phyloP scores from a whole-genome alignment of 2,888 invertebrate species.

The Ornithoptera alexandrae region DNA sequence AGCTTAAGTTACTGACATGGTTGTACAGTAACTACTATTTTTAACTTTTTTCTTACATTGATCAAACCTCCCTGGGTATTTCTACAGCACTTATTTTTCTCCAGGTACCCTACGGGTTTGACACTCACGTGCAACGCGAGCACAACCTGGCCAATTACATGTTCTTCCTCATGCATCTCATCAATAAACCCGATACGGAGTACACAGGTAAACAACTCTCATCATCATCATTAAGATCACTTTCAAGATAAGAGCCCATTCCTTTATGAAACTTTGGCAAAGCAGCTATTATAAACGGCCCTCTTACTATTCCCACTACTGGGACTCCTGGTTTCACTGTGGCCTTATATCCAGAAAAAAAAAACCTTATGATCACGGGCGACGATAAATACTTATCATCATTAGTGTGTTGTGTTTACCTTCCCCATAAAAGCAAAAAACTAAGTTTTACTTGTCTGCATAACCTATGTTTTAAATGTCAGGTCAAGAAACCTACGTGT shows the following conservation, averaged over 20 bases:
- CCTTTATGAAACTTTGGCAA: neutral
- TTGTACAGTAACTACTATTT: neutral
- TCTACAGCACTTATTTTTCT: neutral
- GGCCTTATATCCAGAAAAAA: too few species aligned
- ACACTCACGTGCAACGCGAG: constrained; percentile 98
- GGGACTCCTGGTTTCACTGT: too few species aligned
- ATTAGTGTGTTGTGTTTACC: too few species aligned
- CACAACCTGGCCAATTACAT: constrained; percentile 99
- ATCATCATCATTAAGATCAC: neutral
- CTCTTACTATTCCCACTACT: neutral
- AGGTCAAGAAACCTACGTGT: constrained; percentile 99
- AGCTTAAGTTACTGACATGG: neutral
- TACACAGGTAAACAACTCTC: constrained; percentile 85
- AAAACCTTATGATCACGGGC: too few species aligned
- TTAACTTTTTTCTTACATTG: neutral
- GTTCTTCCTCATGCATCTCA: constrained; percentile 99
- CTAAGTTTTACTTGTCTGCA: constrained; percentile 3
- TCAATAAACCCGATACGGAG: constrained; percentile 99
- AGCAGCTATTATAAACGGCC: neutral
- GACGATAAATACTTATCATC: too few species aligned
- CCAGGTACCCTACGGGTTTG: constrained; percentile 98
- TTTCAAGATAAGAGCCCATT: neutral
- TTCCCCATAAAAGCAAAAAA: too few species aligned
- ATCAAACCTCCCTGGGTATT: neutral
- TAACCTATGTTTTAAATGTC: constrained; percentile 22